A percentile compares a stretch with the other conserved stretches of the same genome.
These are phyloP conservation scores for Micronisus gabar DNA, from an alignment of 2,113 vertebrate genomes.

Conservation along the genomic window DNA sequence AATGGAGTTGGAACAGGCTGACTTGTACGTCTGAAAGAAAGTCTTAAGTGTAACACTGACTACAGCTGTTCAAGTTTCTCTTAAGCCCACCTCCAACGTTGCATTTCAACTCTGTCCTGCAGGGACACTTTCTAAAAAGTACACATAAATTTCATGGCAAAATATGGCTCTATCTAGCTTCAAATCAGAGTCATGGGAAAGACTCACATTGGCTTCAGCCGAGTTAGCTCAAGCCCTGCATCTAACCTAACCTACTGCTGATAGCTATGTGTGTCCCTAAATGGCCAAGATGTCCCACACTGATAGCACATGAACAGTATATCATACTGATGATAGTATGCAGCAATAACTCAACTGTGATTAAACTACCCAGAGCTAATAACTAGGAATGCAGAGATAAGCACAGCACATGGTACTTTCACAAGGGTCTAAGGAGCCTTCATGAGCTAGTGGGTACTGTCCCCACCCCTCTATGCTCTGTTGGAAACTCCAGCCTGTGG, in stretches of 20 bases:
- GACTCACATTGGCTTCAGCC: not conserved
- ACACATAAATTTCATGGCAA: not conserved
- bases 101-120: not conserved
- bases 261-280: not conserved
- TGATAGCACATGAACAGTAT: not conserved
- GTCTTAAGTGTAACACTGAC: not conserved
- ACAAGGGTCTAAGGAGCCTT: not conserved
- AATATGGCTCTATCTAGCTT: not conserved
- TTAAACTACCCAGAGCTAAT: not conserved
- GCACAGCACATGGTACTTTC: not conserved
- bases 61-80: not conserved
- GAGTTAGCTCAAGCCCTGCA: not conserved
- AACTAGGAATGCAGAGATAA: slow-evolving; percentile 1
- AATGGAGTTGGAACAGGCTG: not conserved
- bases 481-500: not conserved
- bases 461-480: not conserved
- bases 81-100: not conserved
- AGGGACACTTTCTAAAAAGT: not conserved
- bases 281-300: not conserved
- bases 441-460: not conserved
- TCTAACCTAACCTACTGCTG: not conserved
- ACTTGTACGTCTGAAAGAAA: not conserved
- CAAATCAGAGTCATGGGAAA: slow-evolving; percentile 2
- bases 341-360: not conserved
- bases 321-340: not conserved